phyloP scores from a whole-genome alignment of 2,888 invertebrate genomes.

The Pterostichus niger region DNA sequence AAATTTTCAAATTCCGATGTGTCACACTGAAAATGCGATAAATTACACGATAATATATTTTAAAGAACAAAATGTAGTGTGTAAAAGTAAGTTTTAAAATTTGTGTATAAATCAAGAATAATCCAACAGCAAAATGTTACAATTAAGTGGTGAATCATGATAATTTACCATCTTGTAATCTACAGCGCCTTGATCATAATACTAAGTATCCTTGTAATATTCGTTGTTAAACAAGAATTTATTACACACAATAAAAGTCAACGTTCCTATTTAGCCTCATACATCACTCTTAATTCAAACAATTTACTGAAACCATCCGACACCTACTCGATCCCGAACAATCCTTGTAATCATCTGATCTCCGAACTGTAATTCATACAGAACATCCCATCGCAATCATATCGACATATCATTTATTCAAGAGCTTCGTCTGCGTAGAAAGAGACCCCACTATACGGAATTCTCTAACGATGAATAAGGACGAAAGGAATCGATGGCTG shows the following conservation, averaged over 20 bases:
- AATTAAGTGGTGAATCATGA: constrained; percentile 8
- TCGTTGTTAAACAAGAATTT: constrained; percentile 12
- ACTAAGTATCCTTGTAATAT: not conserved
- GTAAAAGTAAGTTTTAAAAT: not conserved
- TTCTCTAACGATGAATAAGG: not conserved
- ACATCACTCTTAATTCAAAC: constrained; percentile 6
- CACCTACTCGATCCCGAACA: constrained; percentile 10
- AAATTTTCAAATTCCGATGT: no score
- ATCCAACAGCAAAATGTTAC: not conserved
- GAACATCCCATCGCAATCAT: constrained; percentile 28
- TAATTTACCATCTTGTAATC: constrained; percentile 4
- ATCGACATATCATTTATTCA: constrained; percentile 53
- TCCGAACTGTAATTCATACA: constrained; percentile 14
- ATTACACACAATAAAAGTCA: constrained; percentile 8
- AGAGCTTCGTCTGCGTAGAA: constrained; percentile 27
- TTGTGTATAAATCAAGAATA: not conserved
- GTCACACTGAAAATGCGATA: no score
- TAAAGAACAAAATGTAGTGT: not conserved
- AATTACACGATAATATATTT: no score
- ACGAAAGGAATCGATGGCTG: not conserved
- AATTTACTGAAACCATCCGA: constrained; percentile 1
- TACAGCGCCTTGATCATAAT: not conserved
- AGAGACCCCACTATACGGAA: not conserved
- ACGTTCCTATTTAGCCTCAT: constrained; percentile 11
- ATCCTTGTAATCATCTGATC: constrained; percentile 13